A percentile compares a stretch with the other conserved stretches of the same genome.
Evolutionary conservation across 2,113 vertebrate genomes (phyloP).

Genomic region (Verasper variegatus): DNA sequence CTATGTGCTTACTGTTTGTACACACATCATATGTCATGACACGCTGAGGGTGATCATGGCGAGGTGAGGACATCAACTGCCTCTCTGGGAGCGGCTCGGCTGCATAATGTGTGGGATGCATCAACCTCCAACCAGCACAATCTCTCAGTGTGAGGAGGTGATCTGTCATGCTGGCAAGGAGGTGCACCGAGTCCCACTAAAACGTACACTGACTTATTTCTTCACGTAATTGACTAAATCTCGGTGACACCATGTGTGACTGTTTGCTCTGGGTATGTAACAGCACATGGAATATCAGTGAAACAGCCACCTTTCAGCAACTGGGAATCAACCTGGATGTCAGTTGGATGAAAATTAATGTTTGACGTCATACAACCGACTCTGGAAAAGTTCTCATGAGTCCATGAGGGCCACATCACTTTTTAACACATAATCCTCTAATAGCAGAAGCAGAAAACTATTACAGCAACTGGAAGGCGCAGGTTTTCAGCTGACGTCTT

Average conservation of each 20-base stretch:
- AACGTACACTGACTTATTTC: conserved; percentile 21
- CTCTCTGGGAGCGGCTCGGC: conserved; percentile 34
- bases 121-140: conserved; percentile 53
- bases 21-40: too few species aligned
- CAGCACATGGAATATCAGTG: conserved; percentile 1
- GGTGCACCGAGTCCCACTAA: conserved; percentile 24
- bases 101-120: conserved; percentile 64
- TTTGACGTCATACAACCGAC: conserved; percentile 7
- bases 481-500: not conserved
- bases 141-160: conserved; percentile 66
- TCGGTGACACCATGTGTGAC: conserved; percentile 9
- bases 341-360: conserved; percentile 5
- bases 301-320: not conserved
- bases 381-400: not conserved
- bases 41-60: too few species aligned
- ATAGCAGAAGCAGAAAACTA: conserved; percentile 13
- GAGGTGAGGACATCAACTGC: conserved; percentile 52
- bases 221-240: conserved; percentile 35
- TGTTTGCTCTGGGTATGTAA: conserved; percentile 23
- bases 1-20: too few species aligned
- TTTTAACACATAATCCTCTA: not conserved
- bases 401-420: not conserved
- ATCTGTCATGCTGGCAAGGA: conserved; percentile 58
- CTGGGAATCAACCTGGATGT: not conserved
- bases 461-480: conserved; percentile 3